These are phyloP conservation scores for Phortica magna DNA, from an alignment of 2,888 invertebrate genomes.

Conservation along the genomic window DNA sequence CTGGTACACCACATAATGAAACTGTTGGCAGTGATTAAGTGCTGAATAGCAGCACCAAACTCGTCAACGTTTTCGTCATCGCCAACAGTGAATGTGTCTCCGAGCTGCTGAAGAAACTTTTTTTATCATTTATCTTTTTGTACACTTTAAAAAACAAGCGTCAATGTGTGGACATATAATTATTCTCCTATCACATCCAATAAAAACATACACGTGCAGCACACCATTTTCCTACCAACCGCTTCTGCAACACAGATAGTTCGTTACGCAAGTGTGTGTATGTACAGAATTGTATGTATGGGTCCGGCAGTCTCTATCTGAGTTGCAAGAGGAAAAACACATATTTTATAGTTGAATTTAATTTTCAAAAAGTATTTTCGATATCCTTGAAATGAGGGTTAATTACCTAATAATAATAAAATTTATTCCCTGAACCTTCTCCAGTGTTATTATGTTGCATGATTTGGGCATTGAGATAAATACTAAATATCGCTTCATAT, in stretches of 20 bases:
- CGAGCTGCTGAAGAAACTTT: neutral
- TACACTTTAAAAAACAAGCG: constrained; percentile 20
- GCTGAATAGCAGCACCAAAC: constrained; percentile 10
- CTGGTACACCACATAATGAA: constrained; percentile 6
- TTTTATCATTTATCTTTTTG: neutral
- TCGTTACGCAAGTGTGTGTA: too few relatives aligned
- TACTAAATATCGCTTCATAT: too few relatives aligned
- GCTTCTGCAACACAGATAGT: too few relatives aligned
- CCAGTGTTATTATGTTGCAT: too few relatives aligned
- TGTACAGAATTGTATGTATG: neutral
- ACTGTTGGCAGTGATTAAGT: constrained; percentile 31
- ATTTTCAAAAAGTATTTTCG: too few relatives aligned
- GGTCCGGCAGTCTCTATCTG: neutral
- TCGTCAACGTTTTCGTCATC: neutral
- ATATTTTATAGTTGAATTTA: too few relatives aligned
- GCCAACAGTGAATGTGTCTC: neutral
- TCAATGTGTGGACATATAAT: constrained; percentile 69
- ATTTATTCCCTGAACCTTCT: neutral
- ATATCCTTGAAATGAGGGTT: too few relatives aligned
- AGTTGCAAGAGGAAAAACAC: neutral
- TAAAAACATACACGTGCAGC: constrained; percentile 28
- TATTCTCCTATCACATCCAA: constrained; percentile 72
- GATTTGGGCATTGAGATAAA: too few relatives aligned
- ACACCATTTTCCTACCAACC: too few relatives aligned
- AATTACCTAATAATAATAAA: too few relatives aligned